Evolutionary conservation across 2,888 invertebrate genomes (phyloP).

Genomic region (Ommatoiulus sabulosus): DNA sequence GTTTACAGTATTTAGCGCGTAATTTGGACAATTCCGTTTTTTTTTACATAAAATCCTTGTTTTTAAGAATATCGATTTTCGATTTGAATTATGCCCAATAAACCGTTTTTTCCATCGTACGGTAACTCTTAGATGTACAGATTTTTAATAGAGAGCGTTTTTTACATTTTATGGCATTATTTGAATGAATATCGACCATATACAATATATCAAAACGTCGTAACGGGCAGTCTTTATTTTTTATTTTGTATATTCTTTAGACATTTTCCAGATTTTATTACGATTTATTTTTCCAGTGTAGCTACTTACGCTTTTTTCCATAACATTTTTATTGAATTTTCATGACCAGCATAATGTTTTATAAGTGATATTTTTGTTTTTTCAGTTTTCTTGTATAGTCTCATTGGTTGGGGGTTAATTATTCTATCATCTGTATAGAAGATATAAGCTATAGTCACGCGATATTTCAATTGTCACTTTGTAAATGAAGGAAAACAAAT

Average conservation of each 20-base stretch:
- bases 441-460: constrained; percentile 33
- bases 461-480: constrained; percentile 43
- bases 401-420: constrained; percentile 39
- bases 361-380: background rate
- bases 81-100: constrained; percentile 14
- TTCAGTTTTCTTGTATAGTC: constrained; percentile 14
- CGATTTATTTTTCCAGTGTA: constrained; percentile 3
- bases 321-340: constrained; percentile 15
- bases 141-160: constrained; percentile 6
- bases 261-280: constrained; percentile 34
- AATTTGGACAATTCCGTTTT: constrained; percentile 17
- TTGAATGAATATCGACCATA: background rate
- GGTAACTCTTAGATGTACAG: constrained; percentile 24
- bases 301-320: background rate
- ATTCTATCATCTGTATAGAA: constrained; percentile 39
- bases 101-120: background rate
- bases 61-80: background rate
- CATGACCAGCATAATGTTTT: background rate
- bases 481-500: constrained; percentile 32
- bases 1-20: constrained; percentile 11
- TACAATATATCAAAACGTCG: background rate
- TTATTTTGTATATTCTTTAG: constrained; percentile 42
- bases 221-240: background rate
- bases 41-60: background rate
- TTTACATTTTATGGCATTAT: constrained; percentile 7